Percentiles rank a stretch among this genome's conserved stretches.
These are phyloP conservation scores for Gobio occitaniae DNA, from an alignment of 2,797 vertebrate genomes.

Conservation along the genomic window DNA sequence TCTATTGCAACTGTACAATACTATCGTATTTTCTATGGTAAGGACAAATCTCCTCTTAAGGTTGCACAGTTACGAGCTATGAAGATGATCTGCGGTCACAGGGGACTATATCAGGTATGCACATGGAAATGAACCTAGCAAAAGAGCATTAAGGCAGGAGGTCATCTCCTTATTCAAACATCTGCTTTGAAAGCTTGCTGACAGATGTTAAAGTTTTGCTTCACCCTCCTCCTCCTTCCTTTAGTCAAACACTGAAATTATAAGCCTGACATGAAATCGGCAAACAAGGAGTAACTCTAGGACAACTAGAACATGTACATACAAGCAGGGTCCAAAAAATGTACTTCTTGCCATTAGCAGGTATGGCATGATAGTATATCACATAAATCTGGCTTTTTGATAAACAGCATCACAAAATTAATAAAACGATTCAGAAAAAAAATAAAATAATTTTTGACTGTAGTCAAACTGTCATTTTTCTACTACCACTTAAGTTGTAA, in stretches of 20 bases:
- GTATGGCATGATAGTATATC: background rate
- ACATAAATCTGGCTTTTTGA: too few species aligned
- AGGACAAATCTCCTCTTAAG: background rate
- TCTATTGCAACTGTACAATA: background rate
- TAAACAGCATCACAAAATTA: too few species aligned
- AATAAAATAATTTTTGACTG: background rate
- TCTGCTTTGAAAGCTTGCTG: constrained; percentile 24
- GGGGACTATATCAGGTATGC: constrained; percentile 24
- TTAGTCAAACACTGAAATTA: constrained; percentile 22
- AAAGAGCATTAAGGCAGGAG: background rate
- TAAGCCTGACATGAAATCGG: constrained; percentile 1
- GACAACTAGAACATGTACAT: background rate
- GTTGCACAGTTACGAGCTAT: background rate
- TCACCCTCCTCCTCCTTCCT: background rate
- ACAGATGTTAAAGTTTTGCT: constrained; percentile 28
- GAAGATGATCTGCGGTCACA: constrained; percentile 17
- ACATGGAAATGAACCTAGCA: constrained; percentile 23
- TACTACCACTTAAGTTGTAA: too few species aligned
- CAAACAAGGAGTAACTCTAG: background rate
- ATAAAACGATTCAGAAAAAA: background rate
- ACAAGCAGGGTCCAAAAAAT: background rate
- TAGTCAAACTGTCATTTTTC: background rate
- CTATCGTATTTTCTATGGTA: background rate
- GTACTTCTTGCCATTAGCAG: background rate
- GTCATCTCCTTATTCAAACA: constrained; percentile 1